Percentiles rank a stretch among this genome's conserved stretches.
Conservation (phyloP, 2,888 invertebrate species). For the Scotopteryx bipunctaria region DNA sequence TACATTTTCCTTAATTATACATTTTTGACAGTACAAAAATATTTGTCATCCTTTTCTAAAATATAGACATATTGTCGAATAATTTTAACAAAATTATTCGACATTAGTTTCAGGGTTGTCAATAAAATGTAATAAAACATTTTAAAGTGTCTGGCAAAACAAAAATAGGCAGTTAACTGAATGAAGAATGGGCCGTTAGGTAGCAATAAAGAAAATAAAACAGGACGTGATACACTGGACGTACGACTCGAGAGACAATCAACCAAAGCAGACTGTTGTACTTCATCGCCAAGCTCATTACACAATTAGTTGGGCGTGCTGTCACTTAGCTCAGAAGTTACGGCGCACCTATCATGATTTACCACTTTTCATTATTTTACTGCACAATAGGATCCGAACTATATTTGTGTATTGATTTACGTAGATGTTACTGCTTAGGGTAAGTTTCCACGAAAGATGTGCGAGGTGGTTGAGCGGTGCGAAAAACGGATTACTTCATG, state of each 20-base stretch:
- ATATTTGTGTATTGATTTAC: constrained; percentile 26
- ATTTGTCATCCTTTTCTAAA: no score
- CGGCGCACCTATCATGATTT: constrained; percentile 25
- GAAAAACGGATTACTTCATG: no score
- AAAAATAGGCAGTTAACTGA: constrained; percentile 44
- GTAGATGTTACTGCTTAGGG: constrained; percentile 4
- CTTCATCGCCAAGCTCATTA: constrained; percentile 54
- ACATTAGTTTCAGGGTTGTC: no score
- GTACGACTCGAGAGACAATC: constrained; percentile 31
- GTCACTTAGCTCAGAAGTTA: constrained; percentile 52
- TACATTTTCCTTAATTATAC: no score
- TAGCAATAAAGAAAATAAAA: constrained; percentile 32
- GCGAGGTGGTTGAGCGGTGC: no score
- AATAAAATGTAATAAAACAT: constrained; percentile 41
- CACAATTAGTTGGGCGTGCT: constrained; percentile 55
- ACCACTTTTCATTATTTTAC: constrained; percentile 38
- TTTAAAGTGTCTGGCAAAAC: constrained; percentile 40
- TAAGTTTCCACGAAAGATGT: no score
- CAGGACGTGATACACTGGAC: constrained; percentile 37
- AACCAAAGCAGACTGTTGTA: constrained; percentile 39
- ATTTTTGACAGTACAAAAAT: no score
- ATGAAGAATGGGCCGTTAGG: constrained; percentile 36
- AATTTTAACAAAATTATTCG: no score
- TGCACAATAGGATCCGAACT: constrained; percentile 29
- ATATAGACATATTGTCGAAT: no score